phyloP scores from a whole-genome alignment of 2,797 vertebrate species.

The Lutjanus campechanus region DNA sequence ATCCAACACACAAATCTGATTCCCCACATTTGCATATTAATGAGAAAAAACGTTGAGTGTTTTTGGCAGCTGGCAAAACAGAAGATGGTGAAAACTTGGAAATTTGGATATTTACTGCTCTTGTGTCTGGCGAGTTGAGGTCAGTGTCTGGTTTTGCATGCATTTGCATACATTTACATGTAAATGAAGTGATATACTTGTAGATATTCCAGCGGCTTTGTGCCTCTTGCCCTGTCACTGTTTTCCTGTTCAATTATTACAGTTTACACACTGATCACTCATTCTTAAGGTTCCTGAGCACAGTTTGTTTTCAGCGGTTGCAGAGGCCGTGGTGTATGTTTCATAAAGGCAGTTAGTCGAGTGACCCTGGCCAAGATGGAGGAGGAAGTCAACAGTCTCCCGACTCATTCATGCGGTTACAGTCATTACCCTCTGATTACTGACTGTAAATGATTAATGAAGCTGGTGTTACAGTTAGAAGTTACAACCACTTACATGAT shows the following conservation, averaged over 20 bases:
- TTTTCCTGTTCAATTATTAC: constrained; percentile 59
- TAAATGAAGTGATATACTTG: constrained; percentile 65
- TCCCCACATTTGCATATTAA: constrained; percentile 88
- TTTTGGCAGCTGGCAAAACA: constrained; percentile 81
- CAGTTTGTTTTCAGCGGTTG: not conserved
- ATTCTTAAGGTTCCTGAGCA: constrained; percentile 30
- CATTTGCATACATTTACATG: constrained; percentile 85
- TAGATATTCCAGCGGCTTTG: constrained; percentile 65
- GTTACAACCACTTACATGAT: constrained; percentile 17
- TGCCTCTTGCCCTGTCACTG: constrained; percentile 40
- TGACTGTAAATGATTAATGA: constrained; percentile 30
- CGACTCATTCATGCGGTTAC: not conserved
- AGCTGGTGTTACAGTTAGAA: not conserved
- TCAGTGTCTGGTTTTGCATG: constrained; percentile 82
- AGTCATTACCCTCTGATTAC: constrained; percentile 47
- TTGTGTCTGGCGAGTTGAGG: constrained; percentile 80
- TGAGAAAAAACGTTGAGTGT: constrained; percentile 80
- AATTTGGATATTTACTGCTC: constrained; percentile 81
- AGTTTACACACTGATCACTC: constrained; percentile 33
- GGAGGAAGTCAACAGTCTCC: constrained; percentile 5
- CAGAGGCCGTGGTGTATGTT: not conserved
- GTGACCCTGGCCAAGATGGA: constrained; percentile 16
- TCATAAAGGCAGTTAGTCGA: not conserved
- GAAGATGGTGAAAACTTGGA: constrained; percentile 76
- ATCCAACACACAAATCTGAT: constrained; percentile 85